Conservation (phyloP, 2,113 vertebrate genomes). For the Plectropomus leopardus region DNA sequence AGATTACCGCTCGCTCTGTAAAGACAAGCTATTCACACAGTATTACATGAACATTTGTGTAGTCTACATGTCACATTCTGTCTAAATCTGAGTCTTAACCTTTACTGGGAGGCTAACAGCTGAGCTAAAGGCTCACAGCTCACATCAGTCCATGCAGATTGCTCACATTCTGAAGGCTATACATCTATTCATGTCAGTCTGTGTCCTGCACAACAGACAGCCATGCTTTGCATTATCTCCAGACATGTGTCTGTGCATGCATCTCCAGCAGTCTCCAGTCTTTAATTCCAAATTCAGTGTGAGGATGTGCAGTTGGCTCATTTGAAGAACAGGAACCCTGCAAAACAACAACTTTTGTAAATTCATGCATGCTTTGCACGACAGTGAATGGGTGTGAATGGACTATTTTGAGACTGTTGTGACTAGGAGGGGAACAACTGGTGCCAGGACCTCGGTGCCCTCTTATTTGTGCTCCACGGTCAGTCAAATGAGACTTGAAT, state of each 20-base stretch:
- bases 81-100: constrained; percentile 42
- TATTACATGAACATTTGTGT: neutral
- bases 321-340: constrained; percentile 1
- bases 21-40: constrained; percentile 14
- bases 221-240: constrained; percentile 33
- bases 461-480: constrained; percentile 40
- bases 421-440: constrained; percentile 57
- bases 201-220: constrained; percentile 16
- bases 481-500: constrained; percentile 41
- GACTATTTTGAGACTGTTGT: constrained; percentile 66
- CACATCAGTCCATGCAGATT: constrained; percentile 23
- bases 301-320: neutral
- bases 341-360: constrained; percentile 53
- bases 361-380: constrained; percentile 20
- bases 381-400: constrained; percentile 43
- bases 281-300: constrained; percentile 16
- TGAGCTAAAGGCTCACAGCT: constrained; percentile 37
- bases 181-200: constrained; percentile 20
- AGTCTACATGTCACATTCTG: constrained; percentile 35
- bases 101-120: constrained; percentile 55
- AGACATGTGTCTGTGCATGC: constrained; percentile 18
- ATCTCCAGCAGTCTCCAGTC: neutral
- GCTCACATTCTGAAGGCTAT: constrained; percentile 50
- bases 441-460: constrained; percentile 52
- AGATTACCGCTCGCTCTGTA: neutral